Percentiles rank a stretch among this genome's conserved stretches.
phyloP scores from a whole-genome alignment of 2,113 vertebrate genomes.

The Pantherophis guttatus region DNA sequence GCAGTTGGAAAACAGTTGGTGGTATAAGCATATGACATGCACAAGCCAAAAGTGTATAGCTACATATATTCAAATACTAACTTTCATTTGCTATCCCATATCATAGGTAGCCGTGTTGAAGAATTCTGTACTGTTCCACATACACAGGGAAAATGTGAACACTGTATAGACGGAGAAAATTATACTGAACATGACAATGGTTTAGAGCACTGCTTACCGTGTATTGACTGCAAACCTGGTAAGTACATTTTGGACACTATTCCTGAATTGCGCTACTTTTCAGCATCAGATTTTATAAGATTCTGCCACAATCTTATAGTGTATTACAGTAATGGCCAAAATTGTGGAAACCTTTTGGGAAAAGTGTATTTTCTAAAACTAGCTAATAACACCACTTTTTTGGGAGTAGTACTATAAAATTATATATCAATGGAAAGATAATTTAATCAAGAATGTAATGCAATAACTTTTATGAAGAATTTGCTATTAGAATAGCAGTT shows the following conservation, averaged over 20 bases:
- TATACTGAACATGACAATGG: background rate
- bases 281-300: background rate
- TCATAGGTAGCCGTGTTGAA: background rate
- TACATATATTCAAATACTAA: background rate
- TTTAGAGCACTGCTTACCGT: background rate
- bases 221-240: conserved; percentile 5
- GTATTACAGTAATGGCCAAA: background rate
- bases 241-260: background rate
- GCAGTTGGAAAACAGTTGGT: background rate
- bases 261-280: background rate
- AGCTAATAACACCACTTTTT: too few species aligned
- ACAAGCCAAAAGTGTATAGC: background rate
- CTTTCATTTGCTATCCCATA: background rate
- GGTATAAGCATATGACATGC: too few species aligned
- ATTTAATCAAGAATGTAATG: too few species aligned
- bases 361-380: too few species aligned
- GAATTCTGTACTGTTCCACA: background rate
- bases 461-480: too few species aligned
- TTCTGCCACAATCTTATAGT: background rate
- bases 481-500: too few species aligned
- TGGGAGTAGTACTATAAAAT: too few species aligned
- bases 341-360: too few species aligned
- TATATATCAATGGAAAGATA: too few species aligned
- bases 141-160: rapidly evolving
- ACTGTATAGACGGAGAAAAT: background rate